phyloP scores from a whole-genome alignment of 2,113 vertebrate genomes.

The Myiozetetes cayanensis region DNA sequence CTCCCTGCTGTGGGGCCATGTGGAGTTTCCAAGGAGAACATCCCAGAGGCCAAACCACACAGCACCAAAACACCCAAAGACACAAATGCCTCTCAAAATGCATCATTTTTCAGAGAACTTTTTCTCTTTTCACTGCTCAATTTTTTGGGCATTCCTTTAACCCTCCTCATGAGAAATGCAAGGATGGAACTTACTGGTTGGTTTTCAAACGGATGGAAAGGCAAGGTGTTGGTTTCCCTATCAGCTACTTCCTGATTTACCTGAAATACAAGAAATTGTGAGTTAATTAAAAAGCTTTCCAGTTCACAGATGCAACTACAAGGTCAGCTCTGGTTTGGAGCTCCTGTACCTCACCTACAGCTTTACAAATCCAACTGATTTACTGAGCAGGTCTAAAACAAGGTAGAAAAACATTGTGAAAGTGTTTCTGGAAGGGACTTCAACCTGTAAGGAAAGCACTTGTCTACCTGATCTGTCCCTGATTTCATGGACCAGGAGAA shows the following conservation, averaged over 20 bases:
- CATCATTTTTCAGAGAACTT: neutral
- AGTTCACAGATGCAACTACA: neutral
- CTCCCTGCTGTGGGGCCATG: neutral
- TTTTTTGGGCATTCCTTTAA: neutral
- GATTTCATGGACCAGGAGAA: neutral
- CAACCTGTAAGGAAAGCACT: neutral
- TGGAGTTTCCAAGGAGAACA: neutral
- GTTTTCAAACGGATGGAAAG: conserved; percentile 77
- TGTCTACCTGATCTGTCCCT: neutral
- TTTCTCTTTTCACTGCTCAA: neutral
- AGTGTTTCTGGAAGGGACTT: neutral
- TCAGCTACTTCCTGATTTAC: conserved; percentile 64
- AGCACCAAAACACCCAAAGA: neutral
- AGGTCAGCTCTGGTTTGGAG: neutral
- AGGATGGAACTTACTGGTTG: conserved; percentile 76
- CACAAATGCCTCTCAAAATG: neutral
- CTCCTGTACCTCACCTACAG: neutral
- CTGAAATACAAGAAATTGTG: conserved; percentile 55
- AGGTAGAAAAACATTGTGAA: neutral
- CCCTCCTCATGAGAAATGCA: neutral
- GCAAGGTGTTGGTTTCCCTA: conserved; percentile 84
- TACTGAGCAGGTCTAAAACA: neutral
- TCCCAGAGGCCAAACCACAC: neutral
- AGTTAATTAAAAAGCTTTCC: neutral
- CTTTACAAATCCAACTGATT: neutral